These are phyloP conservation scores for Atherix ibis DNA, from an alignment of 2,888 invertebrate genomes.

Conservation along the genomic window DNA sequence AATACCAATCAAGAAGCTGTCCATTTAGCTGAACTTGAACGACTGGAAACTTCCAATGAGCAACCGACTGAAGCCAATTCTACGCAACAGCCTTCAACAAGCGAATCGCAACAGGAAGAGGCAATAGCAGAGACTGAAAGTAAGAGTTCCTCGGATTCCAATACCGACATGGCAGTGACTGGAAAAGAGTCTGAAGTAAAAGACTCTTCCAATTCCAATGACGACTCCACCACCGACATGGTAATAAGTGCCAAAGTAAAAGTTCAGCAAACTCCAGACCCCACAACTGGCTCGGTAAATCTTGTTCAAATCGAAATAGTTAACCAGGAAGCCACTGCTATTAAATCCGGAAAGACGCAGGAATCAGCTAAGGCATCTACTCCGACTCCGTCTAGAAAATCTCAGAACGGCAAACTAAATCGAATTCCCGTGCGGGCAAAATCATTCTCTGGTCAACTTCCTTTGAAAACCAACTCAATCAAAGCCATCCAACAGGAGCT, in stretches of 20 bases:
- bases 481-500: slow-evolving; percentile 27
- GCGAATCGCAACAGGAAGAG: too few species aligned
- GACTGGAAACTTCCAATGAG: slow-evolving; percentile 15
- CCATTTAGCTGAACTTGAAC: slow-evolving; percentile 5
- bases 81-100: too few species aligned
- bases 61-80: too few species aligned
- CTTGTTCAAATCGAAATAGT: slow-evolving; percentile 9
- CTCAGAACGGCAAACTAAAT: slow-evolving; percentile 13
- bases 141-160: background rate
- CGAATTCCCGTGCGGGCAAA: slow-evolving; percentile 23
- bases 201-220: background rate
- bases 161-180: slow-evolving; percentile 2
- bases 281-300: slow-evolving; percentile 3
- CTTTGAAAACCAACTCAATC: slow-evolving; percentile 22
- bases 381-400: slow-evolving; percentile 18
- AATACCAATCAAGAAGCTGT: too few species aligned
- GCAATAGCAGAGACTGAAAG: slow-evolving; percentile 11
- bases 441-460: slow-evolving; percentile 25
- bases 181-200: slow-evolving; percentile 5
- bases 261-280: slow-evolving; percentile 8
- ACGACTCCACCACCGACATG: background rate
- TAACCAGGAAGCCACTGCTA: slow-evolving; percentile 4
- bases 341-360: slow-evolving; percentile 1
- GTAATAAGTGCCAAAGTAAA: too few species aligned
- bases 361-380: slow-evolving; percentile 1